Percentiles rank a stretch among this genome's conserved stretches.
phyloP scores from a whole-genome alignment of 2,113 vertebrate genomes.

The Bos javanicus region DNA sequence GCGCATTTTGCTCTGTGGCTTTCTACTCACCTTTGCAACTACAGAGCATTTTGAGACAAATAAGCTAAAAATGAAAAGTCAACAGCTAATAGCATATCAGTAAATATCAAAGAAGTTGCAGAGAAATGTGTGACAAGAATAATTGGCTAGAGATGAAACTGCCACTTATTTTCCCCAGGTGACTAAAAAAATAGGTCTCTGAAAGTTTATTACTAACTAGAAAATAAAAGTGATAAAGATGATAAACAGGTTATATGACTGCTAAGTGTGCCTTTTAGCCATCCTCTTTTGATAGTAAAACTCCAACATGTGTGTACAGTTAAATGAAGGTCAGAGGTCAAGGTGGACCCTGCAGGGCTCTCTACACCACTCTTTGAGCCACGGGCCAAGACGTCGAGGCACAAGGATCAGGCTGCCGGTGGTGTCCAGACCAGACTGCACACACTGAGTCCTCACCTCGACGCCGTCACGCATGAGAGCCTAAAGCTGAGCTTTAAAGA shows the following conservation, averaged over 20 bases:
- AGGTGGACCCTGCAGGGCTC: background rate
- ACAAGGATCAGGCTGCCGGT: background rate
- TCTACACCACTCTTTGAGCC: background rate
- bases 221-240: background rate
- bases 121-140: background rate
- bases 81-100: background rate
- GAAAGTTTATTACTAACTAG: background rate
- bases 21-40: background rate
- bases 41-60: background rate
- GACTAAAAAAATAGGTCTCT: background rate
- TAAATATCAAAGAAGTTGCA: background rate
- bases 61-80: background rate
- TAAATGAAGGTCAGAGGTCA: background rate
- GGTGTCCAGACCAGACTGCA: background rate
- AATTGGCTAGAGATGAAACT: background rate
- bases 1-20: background rate
- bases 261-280: background rate
- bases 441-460: background rate
- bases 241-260: background rate
- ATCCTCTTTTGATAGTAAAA: background rate
- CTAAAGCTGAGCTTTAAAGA: background rate
- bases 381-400: rapidly evolving
- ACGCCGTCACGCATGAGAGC: background rate
- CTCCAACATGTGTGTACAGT: background rate
- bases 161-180: background rate